These are phyloP conservation scores for Poeciliopsis retropinna DNA, from an alignment of 2,113 vertebrate genomes.

Conservation along the genomic window DNA sequence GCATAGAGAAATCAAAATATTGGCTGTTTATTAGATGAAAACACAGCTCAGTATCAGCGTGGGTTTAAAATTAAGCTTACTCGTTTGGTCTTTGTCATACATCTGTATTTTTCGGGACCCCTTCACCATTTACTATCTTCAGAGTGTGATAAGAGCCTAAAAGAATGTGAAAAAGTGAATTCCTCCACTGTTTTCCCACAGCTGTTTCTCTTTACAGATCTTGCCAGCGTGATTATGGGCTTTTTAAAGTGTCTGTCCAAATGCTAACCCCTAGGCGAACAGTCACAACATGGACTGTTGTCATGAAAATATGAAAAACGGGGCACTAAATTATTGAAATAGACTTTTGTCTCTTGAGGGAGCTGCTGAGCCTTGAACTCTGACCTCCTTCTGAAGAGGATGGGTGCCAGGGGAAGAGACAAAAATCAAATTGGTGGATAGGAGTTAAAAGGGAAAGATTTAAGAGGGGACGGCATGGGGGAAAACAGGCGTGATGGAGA, in stretches of 20 bases:
- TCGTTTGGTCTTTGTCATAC: not conserved
- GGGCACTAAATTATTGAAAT: slow-evolving; percentile 51
- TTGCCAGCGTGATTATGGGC: slow-evolving; percentile 37
- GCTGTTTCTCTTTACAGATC: slow-evolving; percentile 61
- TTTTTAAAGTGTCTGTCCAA: slow-evolving; percentile 47
- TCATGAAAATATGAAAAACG: slow-evolving; percentile 57
- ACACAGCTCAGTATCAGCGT: not conserved
- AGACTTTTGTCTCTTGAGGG: slow-evolving; percentile 64
- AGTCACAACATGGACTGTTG: slow-evolving; percentile 58
- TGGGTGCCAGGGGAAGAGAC: slow-evolving; percentile 58
- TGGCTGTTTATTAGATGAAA: not conserved
- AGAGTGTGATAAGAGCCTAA: slow-evolving; percentile 56
- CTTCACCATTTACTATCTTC: slow-evolving; percentile 29
- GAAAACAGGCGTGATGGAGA: slow-evolving; percentile 29
- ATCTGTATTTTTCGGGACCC: slow-evolving; percentile 12
- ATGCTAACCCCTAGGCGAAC: slow-evolving; percentile 31
- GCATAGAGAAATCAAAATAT: not conserved
- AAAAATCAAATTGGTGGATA: slow-evolving; percentile 23
- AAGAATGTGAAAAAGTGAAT: slow-evolving; percentile 58
- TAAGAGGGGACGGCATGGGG: not conserved
- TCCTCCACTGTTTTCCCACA: slow-evolving; percentile 26
- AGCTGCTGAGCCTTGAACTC: slow-evolving; percentile 58
- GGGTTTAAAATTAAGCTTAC: slow-evolving; percentile 6
- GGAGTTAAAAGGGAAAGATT: slow-evolving; percentile 41
- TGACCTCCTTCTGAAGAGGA: slow-evolving; percentile 63